Evolutionary conservation across 2,797 vertebrate species (phyloP), one percentile per base, ranked within the genome.

Genomic region (Chromis chromis): DNA sequence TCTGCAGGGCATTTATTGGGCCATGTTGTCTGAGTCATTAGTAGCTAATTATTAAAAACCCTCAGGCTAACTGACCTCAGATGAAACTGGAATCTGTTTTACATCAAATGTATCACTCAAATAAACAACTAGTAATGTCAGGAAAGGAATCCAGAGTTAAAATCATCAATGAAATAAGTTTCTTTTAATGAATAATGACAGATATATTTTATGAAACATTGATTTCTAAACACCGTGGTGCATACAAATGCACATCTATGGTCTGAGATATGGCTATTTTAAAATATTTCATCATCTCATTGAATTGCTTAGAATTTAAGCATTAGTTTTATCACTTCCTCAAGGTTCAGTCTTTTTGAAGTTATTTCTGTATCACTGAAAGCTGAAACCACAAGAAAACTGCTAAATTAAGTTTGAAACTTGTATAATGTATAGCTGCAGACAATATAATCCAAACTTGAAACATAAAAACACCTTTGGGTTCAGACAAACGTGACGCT

Each of bases 1-100:
- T 66, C 53, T 71, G 66, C 66, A 65, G 65, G 78, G 64, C 56
- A 7, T 78, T 76, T 56, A 46, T 71, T 81, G 61, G 48, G 50
- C 74, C 70, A 71, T 7, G 5, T 71, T 70, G 48, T 68, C 24
- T 64, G 27, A 61, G 57, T 49, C 50, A 17, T 31, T 65, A 19
- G 31, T 57, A 70, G 39, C 56, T 65, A 6, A 40, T 48, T 17
- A 46, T 14, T 52, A 42, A 60, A 28, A 50, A 27, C 42, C 42
- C 60, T 65, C 56, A 55, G 62, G 46, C 52, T 59, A 22, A 49
- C 46, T 55, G 49, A 79, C 44, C 17, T 48, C 44, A 11, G 9
- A 11, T 4, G 22, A 21, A 49, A 21, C 49, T 25, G 24, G 31
- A 50, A 28, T 54, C 4, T 1, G 12, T 8, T 65, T 71, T 28